Conservation (phyloP, 2,888 invertebrate species). For the Eristalis intricaria region DNA sequence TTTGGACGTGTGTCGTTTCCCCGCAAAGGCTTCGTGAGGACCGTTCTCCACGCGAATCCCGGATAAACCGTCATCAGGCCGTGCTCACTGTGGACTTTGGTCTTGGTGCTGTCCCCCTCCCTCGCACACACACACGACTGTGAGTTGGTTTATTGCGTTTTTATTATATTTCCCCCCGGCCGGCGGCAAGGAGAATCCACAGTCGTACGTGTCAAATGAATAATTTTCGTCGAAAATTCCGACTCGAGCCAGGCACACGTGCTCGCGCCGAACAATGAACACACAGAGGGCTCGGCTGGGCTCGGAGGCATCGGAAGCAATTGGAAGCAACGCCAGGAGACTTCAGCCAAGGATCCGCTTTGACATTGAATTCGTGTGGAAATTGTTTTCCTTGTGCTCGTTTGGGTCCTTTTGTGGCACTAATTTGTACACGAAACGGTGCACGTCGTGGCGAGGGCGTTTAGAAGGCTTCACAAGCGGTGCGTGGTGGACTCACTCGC, state of each 20-base stretch:
- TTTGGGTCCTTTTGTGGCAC: conserved; percentile 4
- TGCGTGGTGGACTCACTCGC: background rate
- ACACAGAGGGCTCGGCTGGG: background rate
- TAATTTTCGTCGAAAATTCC: conserved; percentile 28
- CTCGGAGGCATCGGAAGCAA: background rate
- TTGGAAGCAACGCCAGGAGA: background rate
- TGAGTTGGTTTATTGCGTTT: conserved; percentile 17
- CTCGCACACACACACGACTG: background rate
- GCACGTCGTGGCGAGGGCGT: background rate
- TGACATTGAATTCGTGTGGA: conserved; percentile 31
- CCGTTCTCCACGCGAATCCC: background rate
- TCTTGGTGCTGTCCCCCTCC: background rate
- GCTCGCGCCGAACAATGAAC: conserved; percentile 32
- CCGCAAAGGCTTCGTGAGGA: background rate
- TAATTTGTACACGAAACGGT: conserved; percentile 28
- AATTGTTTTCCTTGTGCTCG: conserved; percentile 9
- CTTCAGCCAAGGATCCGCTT: conserved; percentile 20
- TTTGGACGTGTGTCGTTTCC: background rate
- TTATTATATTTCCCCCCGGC: background rate
- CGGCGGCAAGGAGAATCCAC: conserved; percentile 12
- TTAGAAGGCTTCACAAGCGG: background rate
- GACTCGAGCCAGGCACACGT: conserved; percentile 3
- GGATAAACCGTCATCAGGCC: background rate
- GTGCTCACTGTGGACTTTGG: background rate
- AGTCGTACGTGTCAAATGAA: conserved; percentile 46